Percentiles rank a stretch among this genome's conserved stretches.
These are phyloP conservation scores for Phalacrocorax pelagicus DNA, from an alignment of 2,113 vertebrate genomes.

Conservation along the genomic window DNA sequence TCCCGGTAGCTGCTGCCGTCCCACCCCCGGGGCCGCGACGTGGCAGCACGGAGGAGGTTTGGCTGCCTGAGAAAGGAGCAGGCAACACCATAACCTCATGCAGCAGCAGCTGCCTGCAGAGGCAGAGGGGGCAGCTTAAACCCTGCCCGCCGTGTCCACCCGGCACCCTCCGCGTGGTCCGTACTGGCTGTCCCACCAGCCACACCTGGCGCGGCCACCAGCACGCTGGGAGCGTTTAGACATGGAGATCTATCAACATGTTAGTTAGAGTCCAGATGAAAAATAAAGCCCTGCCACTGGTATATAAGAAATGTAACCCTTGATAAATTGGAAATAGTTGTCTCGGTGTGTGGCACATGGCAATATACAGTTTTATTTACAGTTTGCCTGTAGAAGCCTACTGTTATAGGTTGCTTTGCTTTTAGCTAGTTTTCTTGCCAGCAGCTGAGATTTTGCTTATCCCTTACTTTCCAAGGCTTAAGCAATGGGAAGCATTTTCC, in stretches of 20 bases:
- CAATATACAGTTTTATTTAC: neutral
- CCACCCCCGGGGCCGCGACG: neutral
- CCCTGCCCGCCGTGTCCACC: fast-evolving
- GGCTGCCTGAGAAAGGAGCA: neutral
- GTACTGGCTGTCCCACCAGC: neutral
- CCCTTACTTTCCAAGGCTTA: neutral
- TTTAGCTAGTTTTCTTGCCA: neutral
- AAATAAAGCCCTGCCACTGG: neutral
- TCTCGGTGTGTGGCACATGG: neutral
- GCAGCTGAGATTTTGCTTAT: neutral
- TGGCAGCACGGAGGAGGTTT: neutral
- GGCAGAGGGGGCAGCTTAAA: neutral
- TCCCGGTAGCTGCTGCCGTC: neutral
- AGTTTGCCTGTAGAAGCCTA: neutral
- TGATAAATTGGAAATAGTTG: neutral
- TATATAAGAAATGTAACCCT: neutral
- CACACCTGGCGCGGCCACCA: fast-evolving
- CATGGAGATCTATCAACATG: fast-evolving
- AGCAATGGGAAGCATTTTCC: neutral
- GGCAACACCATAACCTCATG: fast-evolving
- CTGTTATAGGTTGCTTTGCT: neutral
- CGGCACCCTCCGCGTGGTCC: fast-evolving
- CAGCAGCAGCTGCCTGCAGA: neutral
- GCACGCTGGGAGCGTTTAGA: fast-evolving
- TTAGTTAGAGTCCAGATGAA: neutral